Evolutionary conservation across 1,140 invertebrate genomes (phyloP).

Genomic region (Rhynchophorus ferrugineus): DNA sequence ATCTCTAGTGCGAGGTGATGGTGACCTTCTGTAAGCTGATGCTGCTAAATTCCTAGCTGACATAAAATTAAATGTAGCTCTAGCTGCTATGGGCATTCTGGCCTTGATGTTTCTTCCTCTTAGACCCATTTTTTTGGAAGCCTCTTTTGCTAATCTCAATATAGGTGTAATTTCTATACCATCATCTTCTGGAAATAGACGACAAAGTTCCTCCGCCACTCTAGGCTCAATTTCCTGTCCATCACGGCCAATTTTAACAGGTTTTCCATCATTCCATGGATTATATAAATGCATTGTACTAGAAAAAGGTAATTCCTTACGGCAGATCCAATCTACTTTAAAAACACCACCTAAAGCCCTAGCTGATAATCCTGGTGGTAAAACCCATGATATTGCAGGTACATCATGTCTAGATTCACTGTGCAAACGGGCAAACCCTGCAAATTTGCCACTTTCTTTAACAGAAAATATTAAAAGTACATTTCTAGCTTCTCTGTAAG

Average conservation of each 20-base stretch:
- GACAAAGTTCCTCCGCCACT: conserved; percentile 89
- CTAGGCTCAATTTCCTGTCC: conserved; percentile 96
- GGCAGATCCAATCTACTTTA: conserved; percentile 93
- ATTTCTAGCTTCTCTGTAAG: conserved; percentile 85
- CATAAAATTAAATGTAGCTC: conserved; percentile 34
- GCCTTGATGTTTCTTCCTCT: conserved; percentile 43
- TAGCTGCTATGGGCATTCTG: conserved; percentile 39
- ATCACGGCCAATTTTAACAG: conserved; percentile 96
- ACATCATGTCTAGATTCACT: conserved; percentile 84
- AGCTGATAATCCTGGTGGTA: conserved; percentile 88
- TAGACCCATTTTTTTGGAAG: conserved; percentile 56
- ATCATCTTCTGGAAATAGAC: conserved; percentile 89
- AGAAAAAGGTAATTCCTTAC: conserved; percentile 88
- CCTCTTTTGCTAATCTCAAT: conserved; percentile 80
- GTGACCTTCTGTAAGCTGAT: conserved; percentile 50
- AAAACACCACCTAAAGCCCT: conserved; percentile 93
- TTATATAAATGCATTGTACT: conserved; percentile 91
- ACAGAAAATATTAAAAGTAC: conserved; percentile 95
- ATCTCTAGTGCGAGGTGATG: conserved; percentile 45
- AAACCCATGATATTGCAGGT: conserved; percentile 85
- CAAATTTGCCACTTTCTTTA: conserved; percentile 92
- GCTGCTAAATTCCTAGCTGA: conserved; percentile 43
- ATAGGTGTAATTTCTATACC: conserved; percentile 87
- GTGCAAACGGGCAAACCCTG: conserved; percentile 83
- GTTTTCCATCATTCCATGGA: conserved; percentile 97